phyloP scores from a whole-genome alignment of 2,797 vertebrate species.

The Ceyx erithaca region DNA sequence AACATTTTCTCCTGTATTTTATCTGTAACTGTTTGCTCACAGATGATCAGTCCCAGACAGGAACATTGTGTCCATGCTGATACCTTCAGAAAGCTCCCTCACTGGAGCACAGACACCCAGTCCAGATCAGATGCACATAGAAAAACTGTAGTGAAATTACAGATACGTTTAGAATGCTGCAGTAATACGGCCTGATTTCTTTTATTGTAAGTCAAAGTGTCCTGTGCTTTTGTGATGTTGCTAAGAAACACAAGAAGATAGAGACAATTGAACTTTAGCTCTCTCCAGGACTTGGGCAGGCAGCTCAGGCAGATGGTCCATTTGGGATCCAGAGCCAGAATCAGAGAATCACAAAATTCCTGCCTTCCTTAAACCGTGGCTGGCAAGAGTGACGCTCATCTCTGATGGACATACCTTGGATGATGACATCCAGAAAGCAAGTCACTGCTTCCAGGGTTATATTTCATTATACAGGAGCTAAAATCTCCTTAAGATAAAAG shows the following conservation, averaged over 20 bases:
- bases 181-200: not conserved
- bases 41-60: not conserved
- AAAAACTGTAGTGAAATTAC: not conserved
- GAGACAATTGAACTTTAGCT: not conserved
- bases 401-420: not conserved
- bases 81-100: not conserved
- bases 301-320: slow-evolving; percentile 2
- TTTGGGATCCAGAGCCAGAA: not conserved
- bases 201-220: not conserved
- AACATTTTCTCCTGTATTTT: not conserved
- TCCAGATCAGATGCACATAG: accelerated
- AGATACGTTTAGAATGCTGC: not conserved
- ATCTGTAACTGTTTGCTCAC: not conserved
- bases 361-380: not conserved
- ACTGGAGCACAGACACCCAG: not conserved
- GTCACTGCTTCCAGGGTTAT: not conserved
- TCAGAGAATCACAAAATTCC: not conserved
- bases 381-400: not conserved
- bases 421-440: not conserved
- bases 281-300: not conserved
- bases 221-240: not conserved
- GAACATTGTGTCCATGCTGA: not conserved
- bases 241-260: not conserved
- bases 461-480: not conserved
- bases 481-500: not conserved